phyloP scores from a whole-genome alignment of 2,888 invertebrate genomes.

The Chalcis sispes region DNA sequence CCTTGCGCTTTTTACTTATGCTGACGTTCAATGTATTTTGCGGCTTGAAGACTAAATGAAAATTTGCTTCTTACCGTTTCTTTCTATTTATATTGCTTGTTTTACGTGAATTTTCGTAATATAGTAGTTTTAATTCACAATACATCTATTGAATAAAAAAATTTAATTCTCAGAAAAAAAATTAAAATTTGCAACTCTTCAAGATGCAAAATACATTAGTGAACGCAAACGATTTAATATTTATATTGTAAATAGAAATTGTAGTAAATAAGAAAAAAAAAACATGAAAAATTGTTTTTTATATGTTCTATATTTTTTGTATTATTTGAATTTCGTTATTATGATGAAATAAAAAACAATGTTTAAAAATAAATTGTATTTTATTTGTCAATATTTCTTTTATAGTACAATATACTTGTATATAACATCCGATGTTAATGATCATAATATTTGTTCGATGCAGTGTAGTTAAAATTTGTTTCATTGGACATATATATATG shows the following conservation, averaged over 20 bases:
- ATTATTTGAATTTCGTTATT: constrained; percentile 6
- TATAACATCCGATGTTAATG: constrained; percentile 31
- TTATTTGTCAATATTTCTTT: constrained; percentile 23
- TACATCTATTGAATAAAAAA: too few species aligned
- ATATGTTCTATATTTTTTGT: constrained; percentile 4
- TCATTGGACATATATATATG: constrained; percentile 24
- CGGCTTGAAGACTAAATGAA: not conserved
- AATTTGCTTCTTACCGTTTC: too few species aligned
- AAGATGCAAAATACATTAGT: constrained; percentile 5
- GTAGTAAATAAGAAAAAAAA: not conserved
- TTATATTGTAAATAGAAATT: not conserved
- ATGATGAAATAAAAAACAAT: constrained; percentile 11
- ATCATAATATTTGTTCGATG: constrained; percentile 22
- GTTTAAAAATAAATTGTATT: constrained; percentile 16
- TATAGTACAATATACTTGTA: too few species aligned
- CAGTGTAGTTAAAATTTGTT: constrained; percentile 31
- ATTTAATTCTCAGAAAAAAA: not conserved
- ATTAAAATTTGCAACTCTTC: not conserved
- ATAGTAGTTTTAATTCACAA: too few species aligned
- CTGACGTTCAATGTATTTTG: constrained; percentile 1
- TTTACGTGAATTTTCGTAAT: too few species aligned
- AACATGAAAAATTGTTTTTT: too few species aligned
- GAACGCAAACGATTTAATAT: constrained; percentile 13
- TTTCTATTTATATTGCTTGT: too few species aligned
- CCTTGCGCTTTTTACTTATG: not conserved